These are phyloP conservation scores for Ceratina japonica DNA, from an alignment of 1,140 invertebrate genomes.

Conservation along the genomic window DNA sequence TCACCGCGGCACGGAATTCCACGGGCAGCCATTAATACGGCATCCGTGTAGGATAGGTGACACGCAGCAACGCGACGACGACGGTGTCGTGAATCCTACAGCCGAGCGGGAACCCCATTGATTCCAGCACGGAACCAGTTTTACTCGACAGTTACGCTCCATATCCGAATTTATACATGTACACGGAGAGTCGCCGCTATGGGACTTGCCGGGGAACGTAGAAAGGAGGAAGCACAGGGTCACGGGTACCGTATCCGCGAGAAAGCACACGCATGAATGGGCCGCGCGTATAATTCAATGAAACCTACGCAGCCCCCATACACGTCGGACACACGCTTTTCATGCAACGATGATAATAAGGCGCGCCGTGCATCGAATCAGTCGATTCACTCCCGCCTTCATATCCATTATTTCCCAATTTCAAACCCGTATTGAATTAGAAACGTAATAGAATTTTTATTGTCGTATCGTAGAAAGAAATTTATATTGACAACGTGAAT, in stretches of 20 bases:
- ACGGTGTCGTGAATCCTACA: slow-evolving; percentile 56
- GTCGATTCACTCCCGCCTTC: background rate
- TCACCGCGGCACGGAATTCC: slow-evolving; percentile 54
- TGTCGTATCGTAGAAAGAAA: background rate
- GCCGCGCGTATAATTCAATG: slow-evolving; percentile 28
- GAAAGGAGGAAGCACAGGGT: slow-evolving; percentile 20
- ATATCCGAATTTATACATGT: slow-evolving; percentile 48
- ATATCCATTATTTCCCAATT: background rate
- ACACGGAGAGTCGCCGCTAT: background rate
- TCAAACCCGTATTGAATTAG: background rate
- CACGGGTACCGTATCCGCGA: slow-evolving; percentile 24
- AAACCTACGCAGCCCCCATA: slow-evolving; percentile 27
- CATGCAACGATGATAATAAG: slow-evolving; percentile 35
- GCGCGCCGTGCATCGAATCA: slow-evolving; percentile 6
- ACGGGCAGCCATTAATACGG: slow-evolving; percentile 56
- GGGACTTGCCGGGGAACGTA: background rate
- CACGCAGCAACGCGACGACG: slow-evolving; percentile 27
- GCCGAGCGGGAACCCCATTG: slow-evolving; percentile 50
- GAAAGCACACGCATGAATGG: slow-evolving; percentile 38
- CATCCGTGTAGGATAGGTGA: slow-evolving; percentile 59
- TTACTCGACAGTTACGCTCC: slow-evolving; percentile 56
- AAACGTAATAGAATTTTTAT: background rate
- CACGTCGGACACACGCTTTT: background rate
- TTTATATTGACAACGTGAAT: background rate
- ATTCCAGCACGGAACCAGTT: slow-evolving; percentile 61